Percentiles rank a stretch among this genome's conserved stretches.
These are phyloP conservation scores for Dromaius novaehollandiae DNA, from an alignment of 2,113 vertebrate genomes.

Conservation along the genomic window DNA sequence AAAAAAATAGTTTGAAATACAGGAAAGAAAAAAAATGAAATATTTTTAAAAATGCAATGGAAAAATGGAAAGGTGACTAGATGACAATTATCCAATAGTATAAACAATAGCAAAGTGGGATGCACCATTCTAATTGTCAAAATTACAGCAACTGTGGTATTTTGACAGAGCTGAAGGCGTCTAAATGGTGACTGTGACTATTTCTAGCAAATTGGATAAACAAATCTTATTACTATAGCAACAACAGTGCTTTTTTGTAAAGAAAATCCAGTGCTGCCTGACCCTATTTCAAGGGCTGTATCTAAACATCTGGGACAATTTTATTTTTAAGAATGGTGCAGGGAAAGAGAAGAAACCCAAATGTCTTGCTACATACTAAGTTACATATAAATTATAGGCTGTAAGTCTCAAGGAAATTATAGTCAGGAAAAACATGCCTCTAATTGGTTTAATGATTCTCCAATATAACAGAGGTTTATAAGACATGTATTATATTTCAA, in stretches of 20 bases:
- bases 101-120: background rate
- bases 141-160: background rate
- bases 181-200: background rate
- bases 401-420: constrained; percentile 7
- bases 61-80: background rate
- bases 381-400: constrained; percentile 23
- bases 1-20: background rate
- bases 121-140: background rate
- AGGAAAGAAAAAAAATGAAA: background rate
- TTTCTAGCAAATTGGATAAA: background rate
- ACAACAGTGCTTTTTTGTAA: background rate
- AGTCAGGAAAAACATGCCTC: background rate
- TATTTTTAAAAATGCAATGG: background rate
- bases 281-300: background rate
- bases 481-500: background rate
- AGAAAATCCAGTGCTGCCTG: background rate
- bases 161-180: background rate
- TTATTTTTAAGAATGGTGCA: background rate
- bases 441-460: constrained; percentile 42
- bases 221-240: background rate
- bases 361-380: background rate
- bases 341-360: background rate
- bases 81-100: background rate
- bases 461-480: background rate
- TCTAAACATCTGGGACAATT: constrained; percentile 6